Conservation (phyloP, 2,797 vertebrate species). For the Phrynocephalus forsythii region DNA sequence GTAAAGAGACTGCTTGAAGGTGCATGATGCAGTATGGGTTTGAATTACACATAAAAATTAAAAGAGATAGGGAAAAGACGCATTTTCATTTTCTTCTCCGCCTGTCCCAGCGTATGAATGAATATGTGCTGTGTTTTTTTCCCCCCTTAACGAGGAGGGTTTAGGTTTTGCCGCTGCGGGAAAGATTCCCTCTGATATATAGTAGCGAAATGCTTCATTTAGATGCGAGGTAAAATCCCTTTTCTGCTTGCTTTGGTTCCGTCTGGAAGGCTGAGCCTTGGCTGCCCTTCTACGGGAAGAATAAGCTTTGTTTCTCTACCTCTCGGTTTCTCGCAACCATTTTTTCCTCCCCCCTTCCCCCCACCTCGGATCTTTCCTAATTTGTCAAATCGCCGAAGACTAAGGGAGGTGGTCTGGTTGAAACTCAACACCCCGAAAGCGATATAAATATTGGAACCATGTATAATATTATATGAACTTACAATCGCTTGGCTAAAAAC, state of each 20-base stretch:
- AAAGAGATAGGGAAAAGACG: background rate
- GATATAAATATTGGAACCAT: too few species aligned
- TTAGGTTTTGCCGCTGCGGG: background rate
- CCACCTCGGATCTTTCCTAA: background rate
- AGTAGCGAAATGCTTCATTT: background rate
- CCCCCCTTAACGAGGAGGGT: too few species aligned
- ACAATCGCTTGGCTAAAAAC: too few species aligned
- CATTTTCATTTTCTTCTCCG: background rate
- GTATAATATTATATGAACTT: background rate
- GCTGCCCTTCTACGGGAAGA: background rate
- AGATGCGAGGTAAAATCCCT: background rate
- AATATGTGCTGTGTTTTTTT: background rate
- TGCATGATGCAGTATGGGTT: background rate
- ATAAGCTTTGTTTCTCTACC: constrained; percentile 8
- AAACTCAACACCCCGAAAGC: background rate
- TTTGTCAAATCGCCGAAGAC: background rate
- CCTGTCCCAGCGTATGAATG: background rate
- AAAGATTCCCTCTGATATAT: background rate
- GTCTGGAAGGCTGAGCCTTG: background rate
- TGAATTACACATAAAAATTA: constrained; percentile 1
- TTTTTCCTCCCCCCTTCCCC: background rate
- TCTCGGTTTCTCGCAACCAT: background rate
- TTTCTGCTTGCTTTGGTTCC: background rate
- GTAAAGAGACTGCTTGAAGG: background rate
- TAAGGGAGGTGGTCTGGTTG: too few species aligned